A percentile compares a stretch with the other conserved stretches of the same genome.
These are phyloP conservation scores for Dysmachus trigonus DNA, from an alignment of 2,888 invertebrate genomes.

Conservation along the genomic window DNA sequence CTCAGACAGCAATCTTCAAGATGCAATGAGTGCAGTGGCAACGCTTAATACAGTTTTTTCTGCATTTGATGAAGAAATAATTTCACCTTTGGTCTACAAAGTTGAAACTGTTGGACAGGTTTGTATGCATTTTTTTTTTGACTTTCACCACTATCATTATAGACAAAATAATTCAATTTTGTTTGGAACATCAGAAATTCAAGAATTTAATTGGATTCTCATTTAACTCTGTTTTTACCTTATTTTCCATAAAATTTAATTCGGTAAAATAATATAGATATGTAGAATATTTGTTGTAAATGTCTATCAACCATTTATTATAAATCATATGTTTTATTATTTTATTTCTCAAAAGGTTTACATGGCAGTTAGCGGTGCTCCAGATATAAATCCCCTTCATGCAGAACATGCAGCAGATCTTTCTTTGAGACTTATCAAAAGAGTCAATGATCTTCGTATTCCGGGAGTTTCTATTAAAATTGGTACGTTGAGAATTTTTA, in stretches of 20 bases:
- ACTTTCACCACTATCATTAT: no score
- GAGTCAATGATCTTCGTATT: conserved; percentile 73
- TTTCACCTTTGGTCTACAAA: conserved; percentile 88
- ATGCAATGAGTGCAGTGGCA: conserved; percentile 82
- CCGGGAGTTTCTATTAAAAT: conserved; percentile 73
- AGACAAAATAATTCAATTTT: not conserved
- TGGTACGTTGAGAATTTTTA: conserved; percentile 62
- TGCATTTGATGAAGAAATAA: conserved; percentile 83
- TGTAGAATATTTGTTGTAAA: no score
- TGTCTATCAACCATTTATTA: not conserved
- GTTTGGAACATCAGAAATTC: not conserved
- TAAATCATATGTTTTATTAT: not conserved
- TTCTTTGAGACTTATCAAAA: conserved; percentile 77
- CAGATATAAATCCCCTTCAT: conserved; percentile 78
- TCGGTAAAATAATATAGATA: no score
- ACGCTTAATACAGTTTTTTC: conserved; percentile 89
- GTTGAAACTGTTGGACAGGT: conserved; percentile 93
- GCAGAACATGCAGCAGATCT: conserved; percentile 81
- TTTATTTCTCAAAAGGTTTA: conserved; percentile 66
- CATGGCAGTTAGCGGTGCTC: conserved; percentile 91
- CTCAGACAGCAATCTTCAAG: conserved; percentile 57
- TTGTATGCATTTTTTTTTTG: not conserved
- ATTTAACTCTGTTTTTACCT: no score
- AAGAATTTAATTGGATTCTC: not conserved
- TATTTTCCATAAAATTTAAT: no score